A percentile compares a stretch with the other conserved stretches of the same genome.
phyloP scores from a whole-genome alignment of 2,888 invertebrate genomes.

The Hydriomena furcata region DNA sequence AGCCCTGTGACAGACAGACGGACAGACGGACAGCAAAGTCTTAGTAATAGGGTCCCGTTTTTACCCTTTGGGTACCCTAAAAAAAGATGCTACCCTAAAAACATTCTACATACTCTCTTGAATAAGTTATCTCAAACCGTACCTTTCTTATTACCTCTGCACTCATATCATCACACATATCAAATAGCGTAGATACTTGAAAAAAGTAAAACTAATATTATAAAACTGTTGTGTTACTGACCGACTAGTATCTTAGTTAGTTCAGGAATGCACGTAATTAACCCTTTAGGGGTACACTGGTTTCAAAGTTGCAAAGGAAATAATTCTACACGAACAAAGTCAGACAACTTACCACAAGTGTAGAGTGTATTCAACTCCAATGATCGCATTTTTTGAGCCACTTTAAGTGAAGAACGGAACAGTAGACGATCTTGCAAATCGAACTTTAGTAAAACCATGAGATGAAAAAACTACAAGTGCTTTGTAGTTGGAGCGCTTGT shows the following conservation, averaged over 20 bases:
- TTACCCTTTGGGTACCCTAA: too few relatives aligned
- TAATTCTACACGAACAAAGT: too few relatives aligned
- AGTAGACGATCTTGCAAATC: constrained; percentile 4
- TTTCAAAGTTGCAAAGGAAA: too few relatives aligned
- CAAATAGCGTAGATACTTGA: background rate
- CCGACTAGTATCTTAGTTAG: too few relatives aligned
- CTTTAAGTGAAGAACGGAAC: constrained; percentile 51
- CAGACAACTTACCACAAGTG: too few relatives aligned
- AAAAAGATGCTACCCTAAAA: background rate
- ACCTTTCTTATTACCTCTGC: constrained; percentile 15
- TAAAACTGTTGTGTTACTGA: constrained; percentile 7
- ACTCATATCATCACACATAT: background rate
- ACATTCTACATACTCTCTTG: constrained; percentile 5
- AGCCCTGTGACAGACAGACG: too few relatives aligned
- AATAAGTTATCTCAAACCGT: constrained; percentile 10
- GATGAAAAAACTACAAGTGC: background rate
- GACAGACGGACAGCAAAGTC: too few relatives aligned
- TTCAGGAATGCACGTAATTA: too few relatives aligned
- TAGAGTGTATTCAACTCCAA: constrained; percentile 38
- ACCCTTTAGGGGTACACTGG: too few relatives aligned
- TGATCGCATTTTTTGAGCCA: constrained; percentile 65
- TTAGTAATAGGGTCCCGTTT: too few relatives aligned
- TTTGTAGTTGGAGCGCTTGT: background rate
- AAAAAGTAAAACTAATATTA: constrained; percentile 4
- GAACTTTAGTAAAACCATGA: constrained; percentile 1